Conservation (phyloP, 2,113 vertebrate genomes). For the Anas platyrhynchos region DNA sequence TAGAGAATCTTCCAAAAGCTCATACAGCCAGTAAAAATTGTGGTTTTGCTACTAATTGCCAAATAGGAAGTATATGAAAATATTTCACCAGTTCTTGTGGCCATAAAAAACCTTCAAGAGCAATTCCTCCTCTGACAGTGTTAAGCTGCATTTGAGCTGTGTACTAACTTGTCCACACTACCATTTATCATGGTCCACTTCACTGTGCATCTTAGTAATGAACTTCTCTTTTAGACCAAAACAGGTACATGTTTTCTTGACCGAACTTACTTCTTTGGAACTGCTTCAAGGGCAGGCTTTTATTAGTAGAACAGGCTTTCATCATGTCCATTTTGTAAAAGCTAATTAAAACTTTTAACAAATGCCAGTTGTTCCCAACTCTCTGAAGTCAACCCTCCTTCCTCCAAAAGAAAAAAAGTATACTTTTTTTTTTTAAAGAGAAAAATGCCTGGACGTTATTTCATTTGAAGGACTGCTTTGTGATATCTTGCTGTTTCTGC, state of each 20-base stretch:
- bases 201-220: background rate
- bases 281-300: background rate
- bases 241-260: background rate
- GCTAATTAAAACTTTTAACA: background rate
- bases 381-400: background rate
- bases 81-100: background rate
- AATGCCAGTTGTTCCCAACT: background rate
- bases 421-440: background rate
- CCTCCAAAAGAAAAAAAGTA: background rate
- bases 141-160: background rate
- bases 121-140: accelerated
- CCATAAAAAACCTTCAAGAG: background rate
- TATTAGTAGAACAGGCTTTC: background rate
- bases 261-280: background rate
- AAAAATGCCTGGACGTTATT: background rate
- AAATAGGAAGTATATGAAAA: background rate
- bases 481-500: background rate
- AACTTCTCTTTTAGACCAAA: background rate
- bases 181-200: background rate
- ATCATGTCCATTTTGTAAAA: background rate
- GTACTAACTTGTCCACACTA: background rate
- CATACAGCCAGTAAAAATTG: accelerated
- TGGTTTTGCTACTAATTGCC: background rate
- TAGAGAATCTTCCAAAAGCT: background rate
- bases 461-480: background rate